A percentile compares a stretch with the other conserved stretches of the same genome.
These are phyloP conservation scores for Pseudorectes ferrugineus DNA, from an alignment of 2,113 vertebrate genomes.

Conservation along the genomic window DNA sequence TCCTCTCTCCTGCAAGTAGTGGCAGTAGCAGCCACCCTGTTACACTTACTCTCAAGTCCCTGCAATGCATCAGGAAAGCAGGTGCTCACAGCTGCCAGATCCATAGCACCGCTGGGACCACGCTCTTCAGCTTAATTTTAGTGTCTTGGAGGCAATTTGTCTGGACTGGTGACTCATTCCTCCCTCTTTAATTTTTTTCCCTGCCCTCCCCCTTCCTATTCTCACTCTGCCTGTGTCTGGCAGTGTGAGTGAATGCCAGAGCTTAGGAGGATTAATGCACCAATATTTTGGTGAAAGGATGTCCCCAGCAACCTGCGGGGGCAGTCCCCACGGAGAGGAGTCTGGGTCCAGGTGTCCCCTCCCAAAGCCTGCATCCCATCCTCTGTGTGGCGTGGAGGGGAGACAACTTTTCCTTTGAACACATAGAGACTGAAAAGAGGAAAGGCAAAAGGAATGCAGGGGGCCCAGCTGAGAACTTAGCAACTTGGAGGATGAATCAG, in stretches of 20 bases:
- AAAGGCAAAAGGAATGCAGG: background rate
- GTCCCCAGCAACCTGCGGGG: background rate
- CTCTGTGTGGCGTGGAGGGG: fast-evolving
- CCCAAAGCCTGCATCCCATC: background rate
- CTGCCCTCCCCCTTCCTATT: background rate
- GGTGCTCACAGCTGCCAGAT: constrained; percentile 42
- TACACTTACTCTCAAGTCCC: background rate
- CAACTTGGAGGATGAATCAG: background rate
- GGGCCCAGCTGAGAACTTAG: background rate
- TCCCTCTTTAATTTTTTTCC: background rate
- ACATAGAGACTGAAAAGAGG: background rate
- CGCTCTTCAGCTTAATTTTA: constrained; percentile 56
- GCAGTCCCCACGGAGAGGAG: background rate
- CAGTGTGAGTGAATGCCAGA: background rate
- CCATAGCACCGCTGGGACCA: background rate
- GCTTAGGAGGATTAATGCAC: background rate
- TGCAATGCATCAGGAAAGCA: constrained; percentile 59
- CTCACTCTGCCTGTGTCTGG: background rate
- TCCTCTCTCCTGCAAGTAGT: background rate
- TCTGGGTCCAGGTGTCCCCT: background rate
- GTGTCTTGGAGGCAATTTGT: constrained; percentile 52
- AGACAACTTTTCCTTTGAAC: background rate
- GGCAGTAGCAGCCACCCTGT: background rate
- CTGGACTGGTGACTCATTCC: constrained; percentile 63
- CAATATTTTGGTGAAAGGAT: background rate